Evolutionary conservation across 2,113 vertebrate species (phyloP).

Genomic region (Eudyptes chrysolophus): DNA sequence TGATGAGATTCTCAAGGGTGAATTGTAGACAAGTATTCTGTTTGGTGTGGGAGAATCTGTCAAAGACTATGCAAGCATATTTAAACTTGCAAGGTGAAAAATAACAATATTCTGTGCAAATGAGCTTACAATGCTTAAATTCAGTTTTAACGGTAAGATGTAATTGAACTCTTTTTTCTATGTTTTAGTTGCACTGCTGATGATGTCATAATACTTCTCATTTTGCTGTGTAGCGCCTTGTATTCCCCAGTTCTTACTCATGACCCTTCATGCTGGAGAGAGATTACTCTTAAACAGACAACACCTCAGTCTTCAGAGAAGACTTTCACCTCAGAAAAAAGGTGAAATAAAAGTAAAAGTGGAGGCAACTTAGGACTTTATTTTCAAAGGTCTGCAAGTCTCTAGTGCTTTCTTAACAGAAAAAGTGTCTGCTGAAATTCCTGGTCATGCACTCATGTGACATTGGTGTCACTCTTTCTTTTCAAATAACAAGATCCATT

Average conservation of each 20-base stretch:
- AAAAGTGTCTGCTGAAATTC: not conserved
- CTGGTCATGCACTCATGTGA: not conserved
- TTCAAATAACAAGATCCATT: not conserved
- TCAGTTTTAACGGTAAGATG: constrained; percentile 12
- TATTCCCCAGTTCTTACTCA: constrained; percentile 1
- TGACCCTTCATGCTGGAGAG: constrained; percentile 10
- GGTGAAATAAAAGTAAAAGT: not conserved
- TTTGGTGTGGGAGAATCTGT: no score
- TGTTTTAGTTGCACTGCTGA: not conserved
- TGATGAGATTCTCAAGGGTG: no score
- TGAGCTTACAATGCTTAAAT: not conserved
- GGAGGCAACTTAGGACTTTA: not conserved
- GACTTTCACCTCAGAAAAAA: not conserved
- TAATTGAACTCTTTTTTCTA: constrained; percentile 37
- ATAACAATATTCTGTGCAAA: constrained; percentile 28
- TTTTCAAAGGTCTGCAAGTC: constrained; percentile 11
- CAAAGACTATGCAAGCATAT: not conserved
- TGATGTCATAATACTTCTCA: not conserved
- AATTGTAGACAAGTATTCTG: no score
- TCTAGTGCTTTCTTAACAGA: not conserved
- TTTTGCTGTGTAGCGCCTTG: not conserved
- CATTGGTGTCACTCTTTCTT: not conserved
- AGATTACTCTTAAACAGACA: constrained; percentile 14
- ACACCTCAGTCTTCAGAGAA: constrained; percentile 3
- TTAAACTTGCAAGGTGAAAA: constrained; percentile 26